Evolutionary conservation across 2,113 vertebrate genomes (phyloP).

Genomic region (Stictonetta naevosa): DNA sequence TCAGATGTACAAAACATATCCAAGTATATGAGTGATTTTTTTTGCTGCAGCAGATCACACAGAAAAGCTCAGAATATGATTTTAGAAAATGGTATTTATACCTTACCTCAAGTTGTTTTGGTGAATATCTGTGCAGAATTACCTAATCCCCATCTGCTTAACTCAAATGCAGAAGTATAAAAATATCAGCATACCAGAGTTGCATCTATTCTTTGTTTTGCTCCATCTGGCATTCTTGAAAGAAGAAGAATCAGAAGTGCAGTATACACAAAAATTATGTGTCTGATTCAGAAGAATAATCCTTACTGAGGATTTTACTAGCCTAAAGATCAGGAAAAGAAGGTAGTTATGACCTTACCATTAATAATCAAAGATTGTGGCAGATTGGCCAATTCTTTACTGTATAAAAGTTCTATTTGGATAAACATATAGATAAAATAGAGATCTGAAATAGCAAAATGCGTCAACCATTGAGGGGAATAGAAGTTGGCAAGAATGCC

Average conservation of each 20-base stretch:
- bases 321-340: background rate
- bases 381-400: background rate
- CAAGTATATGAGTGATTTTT: background rate
- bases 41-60: background rate
- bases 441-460: background rate
- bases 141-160: background rate
- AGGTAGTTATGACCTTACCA: fast-evolving
- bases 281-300: background rate
- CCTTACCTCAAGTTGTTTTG: background rate
- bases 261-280: background rate
- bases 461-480: background rate
- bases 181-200: background rate
- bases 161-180: background rate
- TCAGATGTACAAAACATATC: background rate
- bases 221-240: background rate
- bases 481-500: background rate
- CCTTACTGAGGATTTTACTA: background rate
- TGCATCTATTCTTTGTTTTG: background rate
- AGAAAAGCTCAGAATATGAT: background rate
- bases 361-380: background rate
- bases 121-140: background rate
- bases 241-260: background rate
- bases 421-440: background rate
- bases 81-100: background rate
- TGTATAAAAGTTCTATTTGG: background rate